phyloP scores from a whole-genome alignment of 92 coral and sea anemone genomes.

The Actinernus sp. region DNA sequence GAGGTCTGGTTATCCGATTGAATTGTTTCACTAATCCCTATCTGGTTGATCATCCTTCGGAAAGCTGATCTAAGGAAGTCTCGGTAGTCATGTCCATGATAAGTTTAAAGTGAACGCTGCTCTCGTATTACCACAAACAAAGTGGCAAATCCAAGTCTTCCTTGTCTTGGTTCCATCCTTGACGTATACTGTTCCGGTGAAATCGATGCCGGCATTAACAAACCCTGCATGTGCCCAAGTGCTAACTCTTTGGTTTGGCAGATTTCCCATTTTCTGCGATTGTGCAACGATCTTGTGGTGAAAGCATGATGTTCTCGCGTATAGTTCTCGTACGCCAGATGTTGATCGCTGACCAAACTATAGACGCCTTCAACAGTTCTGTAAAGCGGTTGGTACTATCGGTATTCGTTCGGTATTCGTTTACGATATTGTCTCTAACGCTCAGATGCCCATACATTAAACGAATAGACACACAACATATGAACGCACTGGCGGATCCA shows the following conservation, averaged over 20 bases:
- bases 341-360: no score
- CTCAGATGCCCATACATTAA: no score
- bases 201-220: constrained; percentile 11
- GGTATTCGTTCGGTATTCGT: no score
- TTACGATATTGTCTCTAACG: no score
- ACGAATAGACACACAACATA: no score
- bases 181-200: constrained; percentile 9
- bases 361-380: no score
- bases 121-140: not conserved
- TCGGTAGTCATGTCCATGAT: constrained; percentile 2
- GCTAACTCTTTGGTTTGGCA: constrained; percentile 20
- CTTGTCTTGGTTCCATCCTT: constrained; percentile 17
- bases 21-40: constrained; percentile 4
- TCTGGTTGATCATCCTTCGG: not conserved
- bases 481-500: no score
- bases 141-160: constrained; percentile 14
- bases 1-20: no score
- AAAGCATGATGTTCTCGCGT: no score
- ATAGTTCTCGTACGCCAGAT: no score
- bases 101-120: constrained; percentile 11
- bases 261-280: constrained; percentile 13
- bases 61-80: constrained; percentile 4
- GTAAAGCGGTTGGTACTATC: no score
- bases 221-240: constrained; percentile 11
- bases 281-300: not conserved